Base-by-base conservation (phyloP, 2,113 vertebrate species). In the Oryzias javanicus region DNA sequence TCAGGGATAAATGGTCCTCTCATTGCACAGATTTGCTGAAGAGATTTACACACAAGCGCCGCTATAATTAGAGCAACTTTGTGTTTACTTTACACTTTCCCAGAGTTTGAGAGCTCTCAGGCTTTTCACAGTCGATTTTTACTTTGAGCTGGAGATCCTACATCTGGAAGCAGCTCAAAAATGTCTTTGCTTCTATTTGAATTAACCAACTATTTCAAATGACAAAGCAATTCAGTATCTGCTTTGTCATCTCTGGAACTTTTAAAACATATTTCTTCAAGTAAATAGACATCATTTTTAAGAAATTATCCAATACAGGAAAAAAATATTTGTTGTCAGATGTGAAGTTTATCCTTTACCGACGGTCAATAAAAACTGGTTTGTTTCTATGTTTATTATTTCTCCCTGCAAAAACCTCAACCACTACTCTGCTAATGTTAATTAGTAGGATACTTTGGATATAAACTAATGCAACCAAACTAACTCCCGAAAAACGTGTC, bases 1-100 rank as follows among this genome's bases (percentile, higher is more conserved):
- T 52, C 35, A 41, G 45, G 42, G 59, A 69, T 6, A 42, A 63
- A 47, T 42, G 18, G 44, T 24, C 7, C 29, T 29, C 42, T 63
- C 42, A 53, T 27, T 44, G 24, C 19, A 45, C 10, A 15, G n/a
- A 54, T 47, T 46, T 29, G 35, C 42, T 51, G 16, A 52, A 50
- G 47, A 55, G 60, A 50, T 64, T 46, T 60, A 14, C 48, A 63
- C 48, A 56, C 56, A 60, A 48, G 55, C 42, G 42, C 4, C 17
- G n/a, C 25, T 57, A 15, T 60, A 70, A 70, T 63, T 24, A 53
- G 18, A 40, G 14, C 35, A 53, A 48, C 15, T 62, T 46, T 22
- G 17, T 1, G 18, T 50, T 49, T 24, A 53, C 3, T 5, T 58
- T 52, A 50, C 18, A 42, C 16, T 64, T 55, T 60, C 17, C 18